Conservation (phyloP, 1,140 invertebrate genomes). For the Holcopasites calliopsidis region DNA sequence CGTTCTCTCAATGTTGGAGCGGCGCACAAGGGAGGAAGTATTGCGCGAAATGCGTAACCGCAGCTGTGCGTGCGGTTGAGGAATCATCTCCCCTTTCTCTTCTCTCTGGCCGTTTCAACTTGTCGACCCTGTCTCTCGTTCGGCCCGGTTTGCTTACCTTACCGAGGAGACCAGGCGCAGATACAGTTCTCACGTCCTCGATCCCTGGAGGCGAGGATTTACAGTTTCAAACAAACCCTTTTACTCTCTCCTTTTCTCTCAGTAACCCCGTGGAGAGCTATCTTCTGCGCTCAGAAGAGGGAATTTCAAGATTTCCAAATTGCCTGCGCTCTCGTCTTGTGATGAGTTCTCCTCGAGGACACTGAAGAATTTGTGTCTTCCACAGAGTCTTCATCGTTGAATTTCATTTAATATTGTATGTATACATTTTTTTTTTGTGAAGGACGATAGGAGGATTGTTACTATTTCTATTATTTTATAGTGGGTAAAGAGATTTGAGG, state of each 20-base stretch:
- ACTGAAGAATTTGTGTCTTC: neutral
- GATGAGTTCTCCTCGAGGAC: neutral
- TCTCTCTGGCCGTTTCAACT: conserved; percentile 22
- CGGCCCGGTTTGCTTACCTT: conserved; percentile 55
- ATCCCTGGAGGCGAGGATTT: conserved; percentile 60
- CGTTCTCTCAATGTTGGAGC: neutral
- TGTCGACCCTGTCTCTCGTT: conserved; percentile 30
- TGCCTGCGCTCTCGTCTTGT: neutral
- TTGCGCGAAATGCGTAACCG: conserved; percentile 74
- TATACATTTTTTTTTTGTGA: neutral
- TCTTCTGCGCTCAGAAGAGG: too few species aligned
- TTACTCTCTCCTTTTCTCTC: conserved; percentile 2
- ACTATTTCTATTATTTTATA: too few species aligned
- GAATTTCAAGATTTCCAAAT: conserved; percentile 39
- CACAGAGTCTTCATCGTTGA: neutral
- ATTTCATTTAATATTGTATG: neutral
- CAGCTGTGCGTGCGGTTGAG: conserved; percentile 71
- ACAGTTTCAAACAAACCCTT: conserved; percentile 63
- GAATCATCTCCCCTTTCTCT: conserved; percentile 4
- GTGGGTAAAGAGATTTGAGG: too few species aligned
- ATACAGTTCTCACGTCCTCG: conserved; percentile 71
- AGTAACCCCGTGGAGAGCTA: neutral
- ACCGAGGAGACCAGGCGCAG: conserved; percentile 56
- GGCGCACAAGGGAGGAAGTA: conserved; percentile 31
- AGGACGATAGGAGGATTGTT: neutral